Evolutionary conservation across 1,140 invertebrate species (phyloP), one percentile per base, ranked within the genome.

Genomic region (Trichonephila clavata): DNA sequence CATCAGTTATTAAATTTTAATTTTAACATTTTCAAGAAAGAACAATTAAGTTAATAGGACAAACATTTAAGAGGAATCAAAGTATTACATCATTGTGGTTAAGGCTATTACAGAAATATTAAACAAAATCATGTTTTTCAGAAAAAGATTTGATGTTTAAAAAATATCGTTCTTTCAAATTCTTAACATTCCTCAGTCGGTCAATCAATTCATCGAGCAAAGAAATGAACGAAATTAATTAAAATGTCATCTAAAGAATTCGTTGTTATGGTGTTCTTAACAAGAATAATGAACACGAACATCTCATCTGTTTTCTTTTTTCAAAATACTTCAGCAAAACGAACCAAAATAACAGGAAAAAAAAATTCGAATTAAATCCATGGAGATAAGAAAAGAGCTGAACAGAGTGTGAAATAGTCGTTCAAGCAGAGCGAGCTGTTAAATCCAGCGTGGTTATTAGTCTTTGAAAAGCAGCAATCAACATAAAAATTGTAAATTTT

Each of bases 381-480:
- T 7, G 24, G 0, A 2, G 24, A 14, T 68, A 27, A 68, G n/a
- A 68, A 68, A 68, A 68, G 21, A 68, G 10, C 24, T 13, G 21
- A 27, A 10, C 50, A 27, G 24, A 13, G 24, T 68, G 24, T 77
- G 32, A 77, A 39, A 27, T 16, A 27, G 16, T 32, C 27, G 16
- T 77, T 77, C 24, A 77, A 32, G 68, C 68, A 77, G 27, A 16
- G 39, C 68, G 68, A 18, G 6, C 3, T 77, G 68, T 77, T 77
- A 32, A 77, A 77, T 77, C 68, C 27, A 32, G 24, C 68, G 68
- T 77, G 6, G 68, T 77, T 77, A 32, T 77, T 77, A 77, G 68
- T 18, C 16, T 77, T 39, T 32, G 24, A 14, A 24, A 6, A 32
- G 68, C 68, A 4, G 18, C 27, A 77, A 77, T 77, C 68, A 77